These are phyloP conservation scores for Polyommatus icarus DNA, from an alignment of 2,888 invertebrate genomes.

Conservation along the genomic window DNA sequence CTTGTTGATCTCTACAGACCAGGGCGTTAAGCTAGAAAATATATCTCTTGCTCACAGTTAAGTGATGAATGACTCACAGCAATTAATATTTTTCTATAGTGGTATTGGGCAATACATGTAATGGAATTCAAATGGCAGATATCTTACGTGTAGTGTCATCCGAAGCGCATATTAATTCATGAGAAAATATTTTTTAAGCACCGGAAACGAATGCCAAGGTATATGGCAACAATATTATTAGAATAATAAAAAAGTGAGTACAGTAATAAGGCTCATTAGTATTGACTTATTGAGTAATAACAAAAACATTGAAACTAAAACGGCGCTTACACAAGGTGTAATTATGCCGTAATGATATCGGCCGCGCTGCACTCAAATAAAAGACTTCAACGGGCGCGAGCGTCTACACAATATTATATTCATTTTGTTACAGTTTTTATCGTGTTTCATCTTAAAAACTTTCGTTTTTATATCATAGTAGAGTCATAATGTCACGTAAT, in stretches of 20 bases:
- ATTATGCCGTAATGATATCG: slow-evolving; percentile 27
- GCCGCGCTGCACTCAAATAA: slow-evolving; percentile 33
- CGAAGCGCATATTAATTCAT: neutral
- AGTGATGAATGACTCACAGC: neutral
- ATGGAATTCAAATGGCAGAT: slow-evolving; percentile 18
- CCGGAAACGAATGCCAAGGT: neutral
- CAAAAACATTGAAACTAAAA: slow-evolving; percentile 14
- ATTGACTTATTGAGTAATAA: slow-evolving; percentile 14
- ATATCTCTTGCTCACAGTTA: neutral
- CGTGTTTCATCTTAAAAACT: slow-evolving; percentile 13
- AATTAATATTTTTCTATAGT: slow-evolving; percentile 10
- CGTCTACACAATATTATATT: neutral
- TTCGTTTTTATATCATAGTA: slow-evolving; percentile 17
- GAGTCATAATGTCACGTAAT: slow-evolving; percentile 35
- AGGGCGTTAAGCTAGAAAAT: neutral
- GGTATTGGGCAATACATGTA: slow-evolving; percentile 8
- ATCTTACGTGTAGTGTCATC: neutral
- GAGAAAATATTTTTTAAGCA: neutral
- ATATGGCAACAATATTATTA: neutral
- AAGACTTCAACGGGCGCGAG: slow-evolving; percentile 40
- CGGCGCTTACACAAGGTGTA: slow-evolving; percentile 21
- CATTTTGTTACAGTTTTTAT: slow-evolving; percentile 22
- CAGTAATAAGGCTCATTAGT: neutral
- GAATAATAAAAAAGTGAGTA: neutral
- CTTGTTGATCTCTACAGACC: neutral